Evolutionary conservation across 2,113 vertebrate species (phyloP).

Genomic region (Gadus chalcogrammus): DNA sequence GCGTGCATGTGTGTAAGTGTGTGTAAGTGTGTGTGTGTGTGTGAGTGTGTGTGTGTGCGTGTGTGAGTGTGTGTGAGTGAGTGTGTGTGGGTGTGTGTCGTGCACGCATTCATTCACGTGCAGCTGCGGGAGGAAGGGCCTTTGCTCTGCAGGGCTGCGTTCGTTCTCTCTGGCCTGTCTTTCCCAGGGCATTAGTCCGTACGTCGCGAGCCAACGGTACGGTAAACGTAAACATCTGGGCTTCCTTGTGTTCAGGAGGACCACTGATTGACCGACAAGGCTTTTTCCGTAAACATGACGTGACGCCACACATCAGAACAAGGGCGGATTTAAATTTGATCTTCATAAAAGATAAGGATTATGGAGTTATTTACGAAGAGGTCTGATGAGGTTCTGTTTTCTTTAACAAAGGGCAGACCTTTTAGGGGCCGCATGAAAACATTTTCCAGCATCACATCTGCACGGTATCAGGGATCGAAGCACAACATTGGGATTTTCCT

Average conservation of each 20-base stretch:
- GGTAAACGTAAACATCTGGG: conserved; percentile 68
- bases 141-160: conserved; percentile 43
- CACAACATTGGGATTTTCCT: too few species aligned
- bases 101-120: conserved; percentile 20
- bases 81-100: conserved; percentile 22
- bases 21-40: neutral
- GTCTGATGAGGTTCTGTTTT: too few species aligned
- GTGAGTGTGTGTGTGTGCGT: conserved; percentile 14
- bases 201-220: conserved; percentile 57
- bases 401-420: too few species aligned
- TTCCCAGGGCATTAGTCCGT: conserved; percentile 47
- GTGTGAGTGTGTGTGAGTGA: conserved; percentile 37
- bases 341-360: neutral
- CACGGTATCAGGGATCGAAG: too few species aligned
- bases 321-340: conserved; percentile 19
- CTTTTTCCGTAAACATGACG: conserved; percentile 61
- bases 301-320: conserved; percentile 54
- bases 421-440: too few species aligned
- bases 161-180: conserved; percentile 38
- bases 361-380: neutral
- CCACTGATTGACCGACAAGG: conserved; percentile 44
- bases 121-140: conserved; percentile 56
- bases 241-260: conserved; percentile 52
- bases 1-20: conserved; percentile 50
- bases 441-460: too few species aligned